Conservation (phyloP, 2,797 vertebrate species). For the Gorsachius magnificus region DNA sequence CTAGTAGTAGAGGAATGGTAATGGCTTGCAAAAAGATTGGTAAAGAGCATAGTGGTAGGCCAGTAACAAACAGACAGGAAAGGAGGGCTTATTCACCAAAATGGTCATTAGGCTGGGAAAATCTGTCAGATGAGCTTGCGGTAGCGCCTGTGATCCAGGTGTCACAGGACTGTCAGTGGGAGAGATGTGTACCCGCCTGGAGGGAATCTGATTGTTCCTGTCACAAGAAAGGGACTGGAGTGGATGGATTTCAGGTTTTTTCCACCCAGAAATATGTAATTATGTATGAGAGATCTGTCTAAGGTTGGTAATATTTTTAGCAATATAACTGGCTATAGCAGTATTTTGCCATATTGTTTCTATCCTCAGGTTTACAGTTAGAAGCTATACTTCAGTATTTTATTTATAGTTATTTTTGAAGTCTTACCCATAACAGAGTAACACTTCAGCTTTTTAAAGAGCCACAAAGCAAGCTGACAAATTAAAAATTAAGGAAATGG, state of each 20-base stretch:
- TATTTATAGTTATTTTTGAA: background rate
- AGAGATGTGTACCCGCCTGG: background rate
- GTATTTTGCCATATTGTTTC: background rate
- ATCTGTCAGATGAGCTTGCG: background rate
- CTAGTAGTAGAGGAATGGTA: background rate
- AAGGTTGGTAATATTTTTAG: constrained; percentile 18
- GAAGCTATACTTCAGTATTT: background rate
- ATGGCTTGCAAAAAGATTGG: background rate
- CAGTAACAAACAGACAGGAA: background rate
- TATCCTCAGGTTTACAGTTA: background rate
- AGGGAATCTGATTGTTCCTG: background rate
- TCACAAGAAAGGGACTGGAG: background rate
- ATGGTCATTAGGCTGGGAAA: background rate
- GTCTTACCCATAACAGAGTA: background rate
- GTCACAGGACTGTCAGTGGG: background rate
- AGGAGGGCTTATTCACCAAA: background rate
- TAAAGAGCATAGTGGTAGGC: background rate
- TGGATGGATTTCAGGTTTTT: background rate
- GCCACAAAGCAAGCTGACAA: background rate
- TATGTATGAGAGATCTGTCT: background rate
- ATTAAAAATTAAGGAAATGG: background rate
- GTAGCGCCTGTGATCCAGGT: background rate
- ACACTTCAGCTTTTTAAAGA: background rate
- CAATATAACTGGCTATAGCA: background rate
- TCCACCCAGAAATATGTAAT: background rate